Percentiles rank a stretch among this genome's conserved stretches.
These are phyloP conservation scores for Brevimyrus niger DNA, from an alignment of 2,113 vertebrate species.

Conservation along the genomic window DNA sequence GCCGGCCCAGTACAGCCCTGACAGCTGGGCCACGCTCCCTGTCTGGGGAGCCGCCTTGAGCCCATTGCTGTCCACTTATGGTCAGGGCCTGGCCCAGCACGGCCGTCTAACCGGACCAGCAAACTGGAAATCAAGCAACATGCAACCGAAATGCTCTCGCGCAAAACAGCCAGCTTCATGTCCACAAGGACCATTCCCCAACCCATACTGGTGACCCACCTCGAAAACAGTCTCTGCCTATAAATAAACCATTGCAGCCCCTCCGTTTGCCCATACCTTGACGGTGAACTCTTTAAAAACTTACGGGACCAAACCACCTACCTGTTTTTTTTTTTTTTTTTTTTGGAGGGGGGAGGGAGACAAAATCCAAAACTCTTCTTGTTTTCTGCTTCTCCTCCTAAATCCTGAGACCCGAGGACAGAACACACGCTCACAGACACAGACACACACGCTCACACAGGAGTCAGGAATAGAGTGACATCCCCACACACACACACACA, in stretches of 20 bases:
- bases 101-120: not conserved
- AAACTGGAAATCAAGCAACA: not conserved
- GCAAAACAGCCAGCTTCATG: not conserved
- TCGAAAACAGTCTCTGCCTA: not conserved
- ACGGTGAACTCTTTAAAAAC: not conserved
- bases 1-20: not conserved
- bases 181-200: not conserved
- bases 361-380: constrained; percentile 28
- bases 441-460: constrained; percentile 29
- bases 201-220: too few species aligned
- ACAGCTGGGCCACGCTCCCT: not conserved
- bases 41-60: not conserved
- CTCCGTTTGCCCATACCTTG: not conserved
- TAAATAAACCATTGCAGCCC: constrained; percentile 7
- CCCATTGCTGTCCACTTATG: not conserved
- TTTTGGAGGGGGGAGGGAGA: not conserved
- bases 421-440: constrained; percentile 28
- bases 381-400: constrained; percentile 8
- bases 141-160: not conserved
- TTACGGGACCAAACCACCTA: constrained; percentile 26
- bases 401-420: constrained; percentile 27
- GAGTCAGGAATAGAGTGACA: constrained; percentile 56
- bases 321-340: constrained; percentile 30
- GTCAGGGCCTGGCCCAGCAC: not conserved
- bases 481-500: constrained; percentile 27